phyloP scores from a whole-genome alignment of 2,113 vertebrate species.

The Xenopus laevis region DNA sequence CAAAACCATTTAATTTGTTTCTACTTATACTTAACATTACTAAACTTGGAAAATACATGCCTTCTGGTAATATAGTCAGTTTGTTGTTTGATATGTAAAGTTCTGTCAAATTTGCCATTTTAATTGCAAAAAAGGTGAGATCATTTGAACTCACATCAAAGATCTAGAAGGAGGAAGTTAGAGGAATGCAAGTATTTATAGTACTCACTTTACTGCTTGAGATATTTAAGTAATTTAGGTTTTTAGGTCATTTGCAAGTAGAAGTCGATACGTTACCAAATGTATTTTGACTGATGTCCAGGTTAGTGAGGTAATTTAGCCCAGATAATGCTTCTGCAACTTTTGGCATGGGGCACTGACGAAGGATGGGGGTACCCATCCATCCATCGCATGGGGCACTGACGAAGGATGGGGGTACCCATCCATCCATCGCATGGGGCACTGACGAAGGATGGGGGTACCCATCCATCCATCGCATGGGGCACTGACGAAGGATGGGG shows the following conservation, averaged over 20 bases:
- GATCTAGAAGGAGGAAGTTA: slow-evolving; percentile 61
- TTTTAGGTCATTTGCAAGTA: slow-evolving; percentile 71
- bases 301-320: slow-evolving; percentile 62
- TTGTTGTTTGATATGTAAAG: slow-evolving; percentile 81
- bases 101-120: slow-evolving; percentile 66
- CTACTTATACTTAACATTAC: slow-evolving; percentile 61
- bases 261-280: slow-evolving; percentile 64
- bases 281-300: slow-evolving; percentile 75
- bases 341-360: no score
- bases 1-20: slow-evolving; percentile 72
- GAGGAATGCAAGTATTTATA: slow-evolving; percentile 66
- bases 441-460: no score
- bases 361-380: no score
- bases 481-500: no score
- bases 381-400: no score
- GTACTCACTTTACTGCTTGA: slow-evolving; percentile 65
- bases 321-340: slow-evolving; percentile 50
- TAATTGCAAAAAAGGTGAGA: slow-evolving; percentile 61
- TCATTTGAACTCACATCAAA: slow-evolving; percentile 81
- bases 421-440: no score
- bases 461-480: no score
- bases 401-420: no score
- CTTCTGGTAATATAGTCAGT: slow-evolving; percentile 66
- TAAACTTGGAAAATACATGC: slow-evolving; percentile 58
- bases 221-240: slow-evolving; percentile 73